phyloP scores from a whole-genome alignment of 2,797 vertebrate species.

The Scleropages formosus region DNA sequence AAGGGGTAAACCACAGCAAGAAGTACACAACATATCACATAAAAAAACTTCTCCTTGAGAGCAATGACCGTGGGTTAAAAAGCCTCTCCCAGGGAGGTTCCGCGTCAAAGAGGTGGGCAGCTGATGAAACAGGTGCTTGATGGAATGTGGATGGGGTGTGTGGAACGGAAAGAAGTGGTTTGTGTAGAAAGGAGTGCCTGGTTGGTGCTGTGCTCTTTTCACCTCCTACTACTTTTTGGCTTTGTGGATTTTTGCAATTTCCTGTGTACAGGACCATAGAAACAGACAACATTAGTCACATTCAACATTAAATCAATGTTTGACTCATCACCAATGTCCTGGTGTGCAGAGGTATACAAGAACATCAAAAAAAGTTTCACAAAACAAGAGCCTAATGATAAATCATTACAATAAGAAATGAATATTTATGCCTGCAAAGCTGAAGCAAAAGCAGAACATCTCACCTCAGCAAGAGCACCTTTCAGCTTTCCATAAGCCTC shows the following conservation, averaged over 20 bases:
- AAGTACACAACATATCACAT: too few relatives aligned
- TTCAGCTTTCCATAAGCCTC: slow-evolving; percentile 76
- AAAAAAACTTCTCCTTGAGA: too few relatives aligned
- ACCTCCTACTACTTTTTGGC: not conserved
- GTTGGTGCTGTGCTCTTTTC: not conserved
- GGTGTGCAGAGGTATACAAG: too few relatives aligned
- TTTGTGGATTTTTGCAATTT: slow-evolving; percentile 16
- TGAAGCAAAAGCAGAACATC: slow-evolving; percentile 26
- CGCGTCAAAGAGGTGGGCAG: too few relatives aligned
- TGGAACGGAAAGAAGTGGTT: not conserved
- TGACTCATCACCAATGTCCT: too few relatives aligned
- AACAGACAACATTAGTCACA: not conserved
- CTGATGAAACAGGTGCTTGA: not conserved
- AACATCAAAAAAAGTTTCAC: not conserved
- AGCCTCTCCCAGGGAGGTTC: too few relatives aligned
- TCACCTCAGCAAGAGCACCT: slow-evolving; percentile 77
- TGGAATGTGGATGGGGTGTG: not conserved
- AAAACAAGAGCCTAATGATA: not conserved
- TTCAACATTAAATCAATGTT: not conserved
- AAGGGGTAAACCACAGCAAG: too few relatives aligned
- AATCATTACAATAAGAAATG: too few relatives aligned
- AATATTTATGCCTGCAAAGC: too few relatives aligned
- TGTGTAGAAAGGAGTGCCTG: slow-evolving; percentile 1
- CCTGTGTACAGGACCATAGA: slow-evolving; percentile 18
- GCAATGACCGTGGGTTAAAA: too few relatives aligned